These are phyloP conservation scores for Lagodon rhomboides DNA, from an alignment of 2,797 vertebrate species.

Conservation along the genomic window DNA sequence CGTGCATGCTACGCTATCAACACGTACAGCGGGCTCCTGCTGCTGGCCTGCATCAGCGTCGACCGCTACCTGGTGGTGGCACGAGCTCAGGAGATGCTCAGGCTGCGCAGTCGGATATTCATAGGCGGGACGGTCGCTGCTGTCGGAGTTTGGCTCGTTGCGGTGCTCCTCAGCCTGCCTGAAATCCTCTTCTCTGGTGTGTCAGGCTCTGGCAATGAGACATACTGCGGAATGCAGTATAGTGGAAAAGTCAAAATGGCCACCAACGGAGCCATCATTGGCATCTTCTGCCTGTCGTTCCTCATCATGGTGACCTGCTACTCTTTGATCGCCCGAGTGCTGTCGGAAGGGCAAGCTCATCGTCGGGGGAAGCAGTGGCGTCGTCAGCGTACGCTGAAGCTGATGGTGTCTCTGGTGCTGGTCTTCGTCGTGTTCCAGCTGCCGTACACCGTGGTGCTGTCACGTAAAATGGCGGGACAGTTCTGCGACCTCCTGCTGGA, in stretches of 20 bases:
- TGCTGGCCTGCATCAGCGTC: conserved; percentile 92
- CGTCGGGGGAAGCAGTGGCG: conserved; percentile 82
- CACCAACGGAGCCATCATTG: conserved; percentile 83
- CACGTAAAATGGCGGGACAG: conserved; percentile 80
- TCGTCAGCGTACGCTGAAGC: conserved; percentile 84
- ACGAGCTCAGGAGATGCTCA: conserved; percentile 72
- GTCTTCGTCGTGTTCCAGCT: conserved; percentile 92
- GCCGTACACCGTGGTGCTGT: conserved; percentile 90
- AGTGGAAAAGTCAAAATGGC: conserved; percentile 76
- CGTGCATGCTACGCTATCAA: conserved; percentile 88
- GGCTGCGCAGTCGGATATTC: conserved; percentile 71
- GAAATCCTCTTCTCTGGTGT: conserved; percentile 86
- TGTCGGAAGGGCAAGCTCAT: conserved; percentile 78
- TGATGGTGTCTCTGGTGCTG: conserved; percentile 89
- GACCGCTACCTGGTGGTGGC: conserved; percentile 93
- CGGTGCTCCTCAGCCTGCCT: conserved; percentile 88
- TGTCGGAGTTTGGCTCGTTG: conserved; percentile 82
- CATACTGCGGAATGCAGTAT: conserved; percentile 78
- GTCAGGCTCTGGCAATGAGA: accelerated
- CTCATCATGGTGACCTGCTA: conserved; percentile 90
- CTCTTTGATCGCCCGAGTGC: conserved; percentile 80
- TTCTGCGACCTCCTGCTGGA: conserved; percentile 82
- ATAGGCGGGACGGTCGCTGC: conserved; percentile 74
- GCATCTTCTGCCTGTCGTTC: conserved; percentile 88
- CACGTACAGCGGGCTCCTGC: conserved; percentile 91